Conservation (phyloP, 2,888 invertebrate genomes). For the Zaprionus bogoriensis region DNA sequence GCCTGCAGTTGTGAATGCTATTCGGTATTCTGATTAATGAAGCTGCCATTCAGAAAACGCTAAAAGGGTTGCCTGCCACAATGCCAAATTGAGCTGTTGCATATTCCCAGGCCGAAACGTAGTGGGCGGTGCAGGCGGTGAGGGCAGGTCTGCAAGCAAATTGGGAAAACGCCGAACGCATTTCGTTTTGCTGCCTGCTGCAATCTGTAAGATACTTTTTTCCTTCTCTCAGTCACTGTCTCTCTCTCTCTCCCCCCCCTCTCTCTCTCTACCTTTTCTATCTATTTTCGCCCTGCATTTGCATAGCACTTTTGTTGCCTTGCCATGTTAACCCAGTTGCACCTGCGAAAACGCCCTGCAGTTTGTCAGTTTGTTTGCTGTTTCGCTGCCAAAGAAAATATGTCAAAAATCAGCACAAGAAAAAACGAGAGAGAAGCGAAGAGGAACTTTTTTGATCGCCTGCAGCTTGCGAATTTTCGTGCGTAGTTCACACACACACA, state of each 20-base stretch:
- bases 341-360: slow-evolving; percentile 46
- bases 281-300: slow-evolving; percentile 42
- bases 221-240: too few relatives aligned
- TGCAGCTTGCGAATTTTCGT: slow-evolving; percentile 35
- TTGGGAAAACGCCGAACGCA: slow-evolving; percentile 57
- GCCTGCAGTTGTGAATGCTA: slow-evolving; percentile 26
- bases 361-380: slow-evolving; percentile 61
- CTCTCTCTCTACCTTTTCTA: background rate
- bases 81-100: slow-evolving; percentile 71
- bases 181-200: slow-evolving; percentile 53
- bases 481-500: background rate
- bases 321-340: slow-evolving; percentile 65
- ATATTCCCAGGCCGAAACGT: slow-evolving; percentile 27
- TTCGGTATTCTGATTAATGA: slow-evolving; percentile 67
- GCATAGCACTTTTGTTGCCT: slow-evolving; percentile 48
- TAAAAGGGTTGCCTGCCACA: slow-evolving; percentile 37
- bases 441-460: slow-evolving; percentile 57
- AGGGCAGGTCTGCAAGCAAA: slow-evolving; percentile 33
- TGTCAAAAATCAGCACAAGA: slow-evolving; percentile 68
- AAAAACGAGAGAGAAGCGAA: slow-evolving; percentile 18
- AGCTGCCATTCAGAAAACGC: slow-evolving; percentile 70
- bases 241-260: background rate
- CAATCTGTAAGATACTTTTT: slow-evolving; percentile 50
- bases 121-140: background rate
- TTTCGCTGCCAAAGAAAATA: slow-evolving; percentile 65